Evolutionary conservation across 1,140 invertebrate genomes (phyloP).

Genomic region (Hormaphis cornu): DNA sequence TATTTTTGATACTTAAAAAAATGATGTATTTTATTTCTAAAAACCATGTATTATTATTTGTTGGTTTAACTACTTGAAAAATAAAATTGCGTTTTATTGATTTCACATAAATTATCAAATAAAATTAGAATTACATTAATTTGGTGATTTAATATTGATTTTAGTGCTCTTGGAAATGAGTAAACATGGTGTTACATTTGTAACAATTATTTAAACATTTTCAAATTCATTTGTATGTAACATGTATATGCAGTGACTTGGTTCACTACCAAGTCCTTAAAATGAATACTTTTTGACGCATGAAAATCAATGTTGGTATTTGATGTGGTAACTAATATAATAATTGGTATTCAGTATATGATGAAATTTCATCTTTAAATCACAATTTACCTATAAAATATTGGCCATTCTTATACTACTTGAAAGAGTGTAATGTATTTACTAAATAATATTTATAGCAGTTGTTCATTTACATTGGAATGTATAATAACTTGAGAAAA

Average conservation of each 20-base stretch:
- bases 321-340: neutral
- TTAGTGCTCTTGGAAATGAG: neutral
- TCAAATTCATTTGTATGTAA: neutral
- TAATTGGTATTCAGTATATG: slow-evolving; percentile 11
- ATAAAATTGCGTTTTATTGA: too few species aligned
- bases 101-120: too few species aligned
- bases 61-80: too few species aligned
- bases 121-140: neutral
- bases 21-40: too few species aligned
- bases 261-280: neutral
- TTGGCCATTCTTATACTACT: neutral
- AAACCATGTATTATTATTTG: too few species aligned
- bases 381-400: neutral
- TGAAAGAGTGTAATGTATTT: neutral
- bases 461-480: slow-evolving; percentile 6
- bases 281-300: neutral
- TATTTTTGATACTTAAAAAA: too few species aligned
- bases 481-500: neutral
- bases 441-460: neutral
- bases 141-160: neutral
- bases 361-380: too few species aligned
- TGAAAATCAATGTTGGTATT: neutral
- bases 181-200: neutral
- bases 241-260: neutral
- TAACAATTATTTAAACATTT: neutral